Evolutionary conservation across 2,888 invertebrate genomes (phyloP), one percentile per base, ranked within the genome.

Genomic region (Cheilosia pagana): DNA sequence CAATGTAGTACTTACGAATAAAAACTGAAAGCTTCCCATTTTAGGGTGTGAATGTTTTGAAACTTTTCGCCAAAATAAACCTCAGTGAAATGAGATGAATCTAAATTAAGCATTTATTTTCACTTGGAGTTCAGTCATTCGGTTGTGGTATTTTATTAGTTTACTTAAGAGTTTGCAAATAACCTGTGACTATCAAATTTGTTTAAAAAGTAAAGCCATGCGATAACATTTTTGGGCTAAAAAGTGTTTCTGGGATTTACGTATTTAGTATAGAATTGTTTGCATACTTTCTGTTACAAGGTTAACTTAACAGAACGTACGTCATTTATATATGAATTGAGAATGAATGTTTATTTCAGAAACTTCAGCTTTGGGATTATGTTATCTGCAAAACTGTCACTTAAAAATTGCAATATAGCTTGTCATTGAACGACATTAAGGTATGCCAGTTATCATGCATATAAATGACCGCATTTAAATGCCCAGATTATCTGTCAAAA

Each of bases 121-220:
- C 25, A 67, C 19, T 16, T 65, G 16, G 4, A 31, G 3, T n/a
- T 39, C 5, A 7, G 48, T 19, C n/a, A n/a, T 6, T 50, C 48
- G 16, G 19, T 41, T 25, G 7, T 1, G 1, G 25, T 3, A 16
- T 16, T 67, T 67, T 45, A 45, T 59, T 23, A 48, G 39, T 65
- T 35, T 63, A 28, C 8, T 63, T 48, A 25, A 19, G 55, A 63
- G 12, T 74, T 45, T 45, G 35, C 55, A 35, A 41, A 63, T n/a
- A 55, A 6, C 16, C 55, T 63, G 25, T 55, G 74, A 55, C 25
- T 41, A 25, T 35, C 45, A 50, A 60, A 35, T 16, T 50, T 50
- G 2, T 50, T 50, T 50, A 19, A 43, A 43, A 7, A 6, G 14
- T 7, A 43, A n/a, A n/a, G 2, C n/a, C 5, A 43, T 43, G 19